Base-by-base conservation (phyloP, 1,140 invertebrate genomes). In the Drosophila tani region DNA sequence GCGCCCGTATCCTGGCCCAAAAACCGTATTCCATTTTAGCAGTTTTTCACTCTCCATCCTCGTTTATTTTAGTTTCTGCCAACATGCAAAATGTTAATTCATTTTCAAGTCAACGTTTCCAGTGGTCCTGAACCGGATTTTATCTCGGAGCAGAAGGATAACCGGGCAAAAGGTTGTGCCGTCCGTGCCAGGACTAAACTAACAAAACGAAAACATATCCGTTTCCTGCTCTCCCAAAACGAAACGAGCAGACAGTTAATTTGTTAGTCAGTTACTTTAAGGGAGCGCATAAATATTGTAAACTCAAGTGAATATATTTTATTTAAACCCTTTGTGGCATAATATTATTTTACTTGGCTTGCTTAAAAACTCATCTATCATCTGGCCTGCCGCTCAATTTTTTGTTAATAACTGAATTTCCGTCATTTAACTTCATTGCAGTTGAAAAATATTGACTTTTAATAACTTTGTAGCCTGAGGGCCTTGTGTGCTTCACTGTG, bases 41-140 rank as follows among this genome's bases (percentile, higher is more conserved):
- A 68, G 27, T 73, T 51, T 43, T 51, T n/a, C n/a, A 4, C n/a
- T 46, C 47, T 81, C 50, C 58, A 32, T 68, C 32, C 50, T 49
- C 15, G 0, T 9, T 11, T 15, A 35, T n/a, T 24, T 56, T 56
- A 56, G 11, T 68, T 85, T 83, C 51, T 43, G 71, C 76, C 53
- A 71, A 81, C 84, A 90, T 88, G 85, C 81, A 84, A 88, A 88
- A 88, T 90, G 85, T 88, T 88, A 88, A 88, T 88, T 88, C 81
- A 90, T 88, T 88, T 88, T 65, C 81, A 57, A 81, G 70, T 79
- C 75, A 56, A 70, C 70, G 47, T 79, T 64, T 79, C 19, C 68
- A 24, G 67, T 50, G 63, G 53, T 53, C 49, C 83, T 67, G 76
- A 84, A 88, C 83, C 77, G 83, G 85, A 87, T 87, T 84, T 81